These are phyloP conservation scores for Microcebus jonahi DNA, from an alignment of 2,113 vertebrate species.

Conservation along the genomic window DNA sequence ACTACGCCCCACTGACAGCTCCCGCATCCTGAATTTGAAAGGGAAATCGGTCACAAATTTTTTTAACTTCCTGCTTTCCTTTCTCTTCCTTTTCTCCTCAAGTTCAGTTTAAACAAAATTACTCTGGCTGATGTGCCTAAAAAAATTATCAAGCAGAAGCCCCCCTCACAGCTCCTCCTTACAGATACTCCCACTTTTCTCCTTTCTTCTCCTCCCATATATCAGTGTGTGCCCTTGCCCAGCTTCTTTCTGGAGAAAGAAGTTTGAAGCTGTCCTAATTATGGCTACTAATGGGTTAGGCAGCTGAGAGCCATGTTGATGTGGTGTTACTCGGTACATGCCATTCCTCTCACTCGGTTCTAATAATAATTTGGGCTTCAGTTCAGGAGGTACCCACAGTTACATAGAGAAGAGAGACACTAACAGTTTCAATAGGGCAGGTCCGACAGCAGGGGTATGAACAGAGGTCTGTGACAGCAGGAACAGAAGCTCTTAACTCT, in stretches of 20 bases:
- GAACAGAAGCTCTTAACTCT: neutral
- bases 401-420: neutral
- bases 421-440: neutral
- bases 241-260: neutral
- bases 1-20: neutral
- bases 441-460: neutral
- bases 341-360: neutral
- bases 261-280: neutral
- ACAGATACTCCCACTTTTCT: neutral
- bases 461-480: neutral
- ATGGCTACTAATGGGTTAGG: neutral
- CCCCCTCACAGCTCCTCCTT: neutral
- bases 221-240: neutral
- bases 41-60: neutral
- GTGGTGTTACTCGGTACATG: neutral
- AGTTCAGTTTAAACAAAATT: conserved; percentile 11
- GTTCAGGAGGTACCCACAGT: neutral
- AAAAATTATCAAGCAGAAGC: neutral
- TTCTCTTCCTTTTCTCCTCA: conserved; percentile 27
- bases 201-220: neutral
- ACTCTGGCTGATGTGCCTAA: neutral
- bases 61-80: conserved; percentile 16
- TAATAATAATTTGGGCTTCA: neutral
- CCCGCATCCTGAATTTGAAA: conserved; percentile 14
- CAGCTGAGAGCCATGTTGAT: neutral